phyloP scores from a whole-genome alignment of 1,140 invertebrate species.

The Trinorchestia longiramus region DNA sequence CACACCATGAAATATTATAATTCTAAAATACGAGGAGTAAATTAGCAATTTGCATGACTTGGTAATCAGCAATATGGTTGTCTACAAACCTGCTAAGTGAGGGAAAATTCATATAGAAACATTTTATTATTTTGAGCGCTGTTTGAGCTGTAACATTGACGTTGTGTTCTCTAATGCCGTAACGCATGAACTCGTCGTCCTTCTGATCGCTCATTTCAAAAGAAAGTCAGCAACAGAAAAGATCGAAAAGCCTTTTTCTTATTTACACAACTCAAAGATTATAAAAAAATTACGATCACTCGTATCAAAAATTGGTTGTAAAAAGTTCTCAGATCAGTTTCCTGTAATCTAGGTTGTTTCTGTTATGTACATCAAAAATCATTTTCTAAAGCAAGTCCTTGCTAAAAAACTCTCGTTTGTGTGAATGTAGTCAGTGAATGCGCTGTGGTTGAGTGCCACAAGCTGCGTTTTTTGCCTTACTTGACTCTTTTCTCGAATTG shows the following conservation, averaged over 20 bases:
- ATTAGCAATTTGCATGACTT: neutral
- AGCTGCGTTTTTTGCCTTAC: neutral
- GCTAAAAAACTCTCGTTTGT: neutral
- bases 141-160: neutral
- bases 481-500: neutral
- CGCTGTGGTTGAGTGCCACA: no score
- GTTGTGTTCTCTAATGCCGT: neutral
- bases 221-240: neutral
- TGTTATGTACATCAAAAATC: neutral
- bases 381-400: neutral
- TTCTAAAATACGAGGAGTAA: neutral
- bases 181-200: neutral
- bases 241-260: neutral
- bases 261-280: neutral
- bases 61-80: neutral
- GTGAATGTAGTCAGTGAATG: no score
- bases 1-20: neutral
- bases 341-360: neutral
- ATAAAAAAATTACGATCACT: neutral
- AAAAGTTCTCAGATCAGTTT: neutral
- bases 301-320: neutral
- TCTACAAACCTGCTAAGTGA: neutral
- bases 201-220: neutral
- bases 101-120: neutral
- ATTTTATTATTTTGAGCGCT: neutral